Evolutionary conservation across 2,113 vertebrate genomes (phyloP).

Genomic region (Pseudopodoces humilis): DNA sequence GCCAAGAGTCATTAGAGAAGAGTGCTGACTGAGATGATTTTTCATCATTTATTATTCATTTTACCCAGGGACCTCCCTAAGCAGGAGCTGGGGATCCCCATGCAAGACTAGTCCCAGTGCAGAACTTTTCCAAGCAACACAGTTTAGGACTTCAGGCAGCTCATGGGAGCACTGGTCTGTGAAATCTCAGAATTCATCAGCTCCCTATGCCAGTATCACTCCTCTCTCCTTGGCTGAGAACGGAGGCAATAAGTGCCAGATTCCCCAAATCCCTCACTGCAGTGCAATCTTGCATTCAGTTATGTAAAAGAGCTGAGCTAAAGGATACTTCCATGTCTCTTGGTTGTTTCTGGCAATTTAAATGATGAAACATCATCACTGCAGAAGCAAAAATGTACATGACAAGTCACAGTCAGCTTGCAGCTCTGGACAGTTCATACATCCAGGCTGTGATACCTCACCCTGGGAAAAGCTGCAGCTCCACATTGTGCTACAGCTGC

Average conservation of each 20-base stretch:
- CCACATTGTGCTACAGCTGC: background rate
- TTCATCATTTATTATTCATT: background rate
- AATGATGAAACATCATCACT: background rate
- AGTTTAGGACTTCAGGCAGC: background rate
- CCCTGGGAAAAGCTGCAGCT: background rate
- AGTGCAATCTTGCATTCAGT: background rate
- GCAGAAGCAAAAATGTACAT: background rate
- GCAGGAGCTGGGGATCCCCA: background rate
- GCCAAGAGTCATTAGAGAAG: background rate
- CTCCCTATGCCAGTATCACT: background rate
- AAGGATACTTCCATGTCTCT: background rate
- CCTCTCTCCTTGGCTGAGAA: background rate
- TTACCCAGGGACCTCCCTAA: background rate
- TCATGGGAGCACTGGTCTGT: background rate
- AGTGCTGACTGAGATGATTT: background rate
- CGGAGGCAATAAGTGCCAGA: background rate
- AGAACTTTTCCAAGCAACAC: background rate
- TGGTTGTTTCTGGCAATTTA: background rate
- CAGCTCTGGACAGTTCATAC: background rate
- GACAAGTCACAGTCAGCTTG: background rate
- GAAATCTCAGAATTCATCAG: background rate
- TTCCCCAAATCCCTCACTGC: conserved; percentile 3
- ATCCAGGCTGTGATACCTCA: background rate
- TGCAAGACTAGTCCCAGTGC: background rate
- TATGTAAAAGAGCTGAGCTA: background rate